phyloP scores from a whole-genome alignment of 2,113 vertebrate genomes.

The Cathartes aura region DNA sequence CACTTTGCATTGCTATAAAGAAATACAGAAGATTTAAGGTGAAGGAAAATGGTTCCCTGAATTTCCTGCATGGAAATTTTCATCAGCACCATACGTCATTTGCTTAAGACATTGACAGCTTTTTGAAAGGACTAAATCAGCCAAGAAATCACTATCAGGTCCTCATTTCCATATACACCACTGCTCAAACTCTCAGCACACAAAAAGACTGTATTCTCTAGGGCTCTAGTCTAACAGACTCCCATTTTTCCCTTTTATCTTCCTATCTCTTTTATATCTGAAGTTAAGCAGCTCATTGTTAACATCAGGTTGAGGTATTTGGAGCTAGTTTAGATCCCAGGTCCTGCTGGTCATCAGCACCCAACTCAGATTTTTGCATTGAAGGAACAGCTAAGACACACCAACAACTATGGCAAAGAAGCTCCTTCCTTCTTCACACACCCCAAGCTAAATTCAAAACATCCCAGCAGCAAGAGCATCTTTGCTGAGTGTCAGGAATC shows the following conservation, averaged over 20 bases:
- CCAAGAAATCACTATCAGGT: neutral
- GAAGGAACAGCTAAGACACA: neutral
- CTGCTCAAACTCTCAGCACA: neutral
- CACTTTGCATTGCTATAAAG: neutral
- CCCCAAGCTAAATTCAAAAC: fast-evolving
- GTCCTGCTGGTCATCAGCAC: neutral
- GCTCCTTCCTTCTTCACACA: fast-evolving
- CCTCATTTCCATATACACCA: neutral
- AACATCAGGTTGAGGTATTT: fast-evolving
- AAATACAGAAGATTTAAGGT: neutral
- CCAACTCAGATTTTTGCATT: fast-evolving
- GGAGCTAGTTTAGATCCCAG: neutral
- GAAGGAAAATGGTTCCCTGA: neutral
- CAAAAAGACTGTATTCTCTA: neutral
- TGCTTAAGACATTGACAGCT: neutral
- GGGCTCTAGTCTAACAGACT: neutral
- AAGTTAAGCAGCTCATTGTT: neutral
- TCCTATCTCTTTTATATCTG: neutral
- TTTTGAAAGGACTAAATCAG: neutral
- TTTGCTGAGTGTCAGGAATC: fast-evolving
- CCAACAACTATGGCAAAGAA: fast-evolving
- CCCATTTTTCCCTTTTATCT: neutral
- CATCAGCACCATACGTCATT: neutral
- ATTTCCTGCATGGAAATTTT: neutral
- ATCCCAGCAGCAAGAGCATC: neutral